Conservation (phyloP, 1,140 invertebrate species). For the Drosophila littoralis region DNA sequence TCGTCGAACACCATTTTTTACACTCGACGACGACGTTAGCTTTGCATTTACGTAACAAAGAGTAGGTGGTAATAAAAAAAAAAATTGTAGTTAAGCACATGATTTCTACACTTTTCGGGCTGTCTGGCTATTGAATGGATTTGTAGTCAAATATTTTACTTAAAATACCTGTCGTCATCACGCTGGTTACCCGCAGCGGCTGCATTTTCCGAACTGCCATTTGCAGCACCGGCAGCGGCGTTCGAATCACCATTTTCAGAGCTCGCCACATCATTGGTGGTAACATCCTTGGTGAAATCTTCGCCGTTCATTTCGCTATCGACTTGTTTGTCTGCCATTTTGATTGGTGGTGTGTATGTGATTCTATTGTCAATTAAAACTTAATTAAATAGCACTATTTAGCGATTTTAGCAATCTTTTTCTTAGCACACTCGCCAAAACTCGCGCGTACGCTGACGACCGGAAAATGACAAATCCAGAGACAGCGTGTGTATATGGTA, state of each 20-base stretch:
- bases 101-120: slow-evolving; percentile 45
- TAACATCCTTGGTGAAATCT: slow-evolving; percentile 89
- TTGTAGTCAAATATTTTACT: slow-evolving; percentile 37
- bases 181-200: slow-evolving; percentile 87
- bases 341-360: slow-evolving; percentile 51
- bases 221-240: slow-evolving; percentile 86
- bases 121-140: slow-evolving; percentile 23
- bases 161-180: slow-evolving; percentile 89
- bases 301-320: slow-evolving; percentile 85
- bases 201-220: slow-evolving; percentile 87
- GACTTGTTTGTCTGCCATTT: slow-evolving; percentile 79
- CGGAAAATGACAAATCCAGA: slow-evolving; percentile 77
- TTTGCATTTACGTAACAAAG: slow-evolving; percentile 75
- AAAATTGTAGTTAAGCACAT: slow-evolving; percentile 64
- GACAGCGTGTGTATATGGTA: slow-evolving; percentile 65
- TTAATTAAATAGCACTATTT: slow-evolving; percentile 54
- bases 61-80: slow-evolving; percentile 64
- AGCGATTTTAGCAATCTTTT: slow-evolving; percentile 44
- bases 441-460: slow-evolving; percentile 74
- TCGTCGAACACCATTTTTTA: slow-evolving; percentile 54
- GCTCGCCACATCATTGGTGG: slow-evolving; percentile 86
- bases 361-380: slow-evolving; percentile 56
- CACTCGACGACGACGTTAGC: slow-evolving; percentile 70
- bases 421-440: slow-evolving; percentile 72
- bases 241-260: slow-evolving; percentile 87